Evolutionary conservation across 2,888 invertebrate genomes (phyloP), one percentile per base, ranked within the genome.

Genomic region (Meta bourneti): DNA sequence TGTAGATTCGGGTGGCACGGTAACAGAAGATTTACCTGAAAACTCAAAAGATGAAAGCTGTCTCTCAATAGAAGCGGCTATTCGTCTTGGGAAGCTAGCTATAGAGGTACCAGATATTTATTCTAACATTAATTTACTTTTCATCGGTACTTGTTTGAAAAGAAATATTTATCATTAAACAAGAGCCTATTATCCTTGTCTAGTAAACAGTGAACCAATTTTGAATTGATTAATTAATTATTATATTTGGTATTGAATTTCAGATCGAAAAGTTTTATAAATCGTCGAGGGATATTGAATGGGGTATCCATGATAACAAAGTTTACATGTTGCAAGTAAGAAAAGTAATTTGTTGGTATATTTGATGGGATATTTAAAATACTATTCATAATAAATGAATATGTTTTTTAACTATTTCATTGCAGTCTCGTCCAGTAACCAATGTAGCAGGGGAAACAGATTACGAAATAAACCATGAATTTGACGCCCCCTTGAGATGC

Each of bases 381-480:
- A 1, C 61, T 16, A 9, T 61, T 61, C 61, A 61, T 2, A 16
- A 9, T 61, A 8, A 61, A 61, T 61, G 11, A 61, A 74, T 74
- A 6, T 0, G 69, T 70, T 82, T 7, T 34, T 34, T 34, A 34
- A 34, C 34, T 13, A 70, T 69, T 83, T 83, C 61, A 74, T 87
- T 49, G 7, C 49, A 92, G 92, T 97, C 97, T 0, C 96, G 98
- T 6, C 97, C 97, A 0, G 96, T 98, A 83, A 97, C 97, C 0
- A 96, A 97, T 0, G 94, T 97, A 52, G 96, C 97, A 93, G 94
- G 96, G 0, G 93, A 94, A 96, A 96, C 96, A 0, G 97, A 97
- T 87, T 97, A 97, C 93, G 98, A 98, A 94, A 94, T 98, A 51
- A 95, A 96, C 5, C 97, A 97, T 94, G 98, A 98, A 95, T 95